phyloP scores from a whole-genome alignment of 2,888 invertebrate species.

The Nasonovia ribisnigri region DNA sequence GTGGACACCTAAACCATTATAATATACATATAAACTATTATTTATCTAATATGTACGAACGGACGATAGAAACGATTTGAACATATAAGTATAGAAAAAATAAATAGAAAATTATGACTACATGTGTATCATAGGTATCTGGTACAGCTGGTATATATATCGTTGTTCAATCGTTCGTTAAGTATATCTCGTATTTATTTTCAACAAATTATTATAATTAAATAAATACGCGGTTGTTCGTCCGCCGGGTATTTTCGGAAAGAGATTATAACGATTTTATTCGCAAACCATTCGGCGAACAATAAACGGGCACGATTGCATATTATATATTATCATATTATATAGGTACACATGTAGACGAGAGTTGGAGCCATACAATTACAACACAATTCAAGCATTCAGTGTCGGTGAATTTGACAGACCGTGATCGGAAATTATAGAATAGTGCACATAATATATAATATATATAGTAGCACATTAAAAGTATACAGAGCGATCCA shows the following conservation, averaged over 20 bases:
- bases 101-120: neutral
- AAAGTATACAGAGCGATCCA: neutral
- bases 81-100: neutral
- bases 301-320: neutral
- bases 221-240: neutral
- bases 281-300: neutral
- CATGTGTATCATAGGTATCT: no score
- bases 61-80: neutral
- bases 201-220: neutral
- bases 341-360: no score
- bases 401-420: neutral
- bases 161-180: neutral
- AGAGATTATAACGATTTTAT: neutral
- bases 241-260: neutral
- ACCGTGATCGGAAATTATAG: neutral
- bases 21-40: neutral
- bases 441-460: no score
- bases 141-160: no score
- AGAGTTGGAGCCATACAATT: neutral
- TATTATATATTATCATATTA: neutral
- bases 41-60: neutral
- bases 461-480: neutral
- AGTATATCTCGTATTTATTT: neutral
- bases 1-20: neutral
- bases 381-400: neutral